Conservation (phyloP, 2,797 vertebrate species). For the Cirrhinus mrigala region DNA sequence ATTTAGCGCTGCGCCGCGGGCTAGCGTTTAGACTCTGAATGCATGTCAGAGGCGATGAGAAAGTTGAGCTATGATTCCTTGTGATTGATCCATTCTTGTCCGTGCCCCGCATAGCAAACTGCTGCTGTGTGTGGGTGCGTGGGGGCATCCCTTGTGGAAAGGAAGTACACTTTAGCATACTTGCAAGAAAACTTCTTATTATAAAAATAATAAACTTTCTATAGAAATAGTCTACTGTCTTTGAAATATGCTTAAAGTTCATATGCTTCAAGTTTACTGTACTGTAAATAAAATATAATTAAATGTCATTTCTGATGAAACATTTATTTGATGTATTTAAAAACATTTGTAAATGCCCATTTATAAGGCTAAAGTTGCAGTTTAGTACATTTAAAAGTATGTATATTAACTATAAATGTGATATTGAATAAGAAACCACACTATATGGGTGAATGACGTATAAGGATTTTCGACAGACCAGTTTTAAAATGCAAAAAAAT, state of each 20-base stretch:
- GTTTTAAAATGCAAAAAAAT: no score
- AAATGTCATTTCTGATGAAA: neutral
- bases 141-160: neutral
- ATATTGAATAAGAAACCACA: no score
- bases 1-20: constrained; percentile 50
- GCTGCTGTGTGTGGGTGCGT: neutral
- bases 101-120: neutral
- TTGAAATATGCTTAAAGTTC: neutral
- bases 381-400: no score
- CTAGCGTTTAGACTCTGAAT: constrained; percentile 45
- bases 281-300: neutral
- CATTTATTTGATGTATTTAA: neutral
- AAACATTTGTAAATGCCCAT: neutral
- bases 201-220: neutral
- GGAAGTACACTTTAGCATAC: neutral
- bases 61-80: constrained; percentile 39
- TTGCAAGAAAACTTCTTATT: neutral
- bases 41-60: constrained; percentile 40
- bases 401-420: neutral
- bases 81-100: constrained; percentile 31
- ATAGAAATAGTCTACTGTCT: neutral
- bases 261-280: no score
- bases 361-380: neutral
- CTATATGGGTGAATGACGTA: no score
- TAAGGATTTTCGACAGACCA: no score